These are phyloP conservation scores for Melikaiella ostensackeni DNA, from an alignment of 2,888 invertebrate genomes.

Conservation along the genomic window DNA sequence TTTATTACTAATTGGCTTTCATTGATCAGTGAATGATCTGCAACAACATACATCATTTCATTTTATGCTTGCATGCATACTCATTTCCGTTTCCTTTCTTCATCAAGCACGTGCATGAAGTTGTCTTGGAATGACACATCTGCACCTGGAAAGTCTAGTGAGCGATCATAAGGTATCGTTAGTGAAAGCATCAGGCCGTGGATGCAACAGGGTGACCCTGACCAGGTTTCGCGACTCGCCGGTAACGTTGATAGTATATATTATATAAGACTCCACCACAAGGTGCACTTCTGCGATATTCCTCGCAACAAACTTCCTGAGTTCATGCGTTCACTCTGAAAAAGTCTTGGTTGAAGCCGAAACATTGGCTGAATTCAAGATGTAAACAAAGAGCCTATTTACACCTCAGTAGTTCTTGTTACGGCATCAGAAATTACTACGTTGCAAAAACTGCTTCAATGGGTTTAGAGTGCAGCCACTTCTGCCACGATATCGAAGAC, in stretches of 20 bases:
- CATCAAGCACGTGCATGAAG: neutral
- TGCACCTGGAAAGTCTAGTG: slow-evolving; percentile 3
- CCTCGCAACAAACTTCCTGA: neutral
- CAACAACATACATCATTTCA: neutral
- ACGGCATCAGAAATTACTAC: no score
- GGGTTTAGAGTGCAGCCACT: no score
- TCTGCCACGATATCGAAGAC: no score
- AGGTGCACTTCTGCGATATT: slow-evolving; percentile 16
- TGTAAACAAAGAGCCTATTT: no score
- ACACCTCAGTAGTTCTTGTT: no score
- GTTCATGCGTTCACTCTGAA: no score
- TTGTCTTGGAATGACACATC: neutral
- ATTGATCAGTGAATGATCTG: neutral
- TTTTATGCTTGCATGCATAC: neutral
- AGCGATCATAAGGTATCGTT: slow-evolving; percentile 9
- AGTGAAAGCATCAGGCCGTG: slow-evolving; percentile 64
- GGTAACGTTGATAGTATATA: slow-evolving; percentile 39
- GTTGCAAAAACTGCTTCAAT: no score
- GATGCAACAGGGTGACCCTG: slow-evolving; percentile 72
- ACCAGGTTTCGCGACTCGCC: slow-evolving; percentile 68
- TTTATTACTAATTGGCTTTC: neutral
- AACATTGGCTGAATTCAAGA: no score
- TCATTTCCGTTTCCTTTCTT: neutral
- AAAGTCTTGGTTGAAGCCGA: no score
- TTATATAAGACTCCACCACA: neutral